Conservation (phyloP, 2,888 invertebrate genomes). For the Rhagium mordax region DNA sequence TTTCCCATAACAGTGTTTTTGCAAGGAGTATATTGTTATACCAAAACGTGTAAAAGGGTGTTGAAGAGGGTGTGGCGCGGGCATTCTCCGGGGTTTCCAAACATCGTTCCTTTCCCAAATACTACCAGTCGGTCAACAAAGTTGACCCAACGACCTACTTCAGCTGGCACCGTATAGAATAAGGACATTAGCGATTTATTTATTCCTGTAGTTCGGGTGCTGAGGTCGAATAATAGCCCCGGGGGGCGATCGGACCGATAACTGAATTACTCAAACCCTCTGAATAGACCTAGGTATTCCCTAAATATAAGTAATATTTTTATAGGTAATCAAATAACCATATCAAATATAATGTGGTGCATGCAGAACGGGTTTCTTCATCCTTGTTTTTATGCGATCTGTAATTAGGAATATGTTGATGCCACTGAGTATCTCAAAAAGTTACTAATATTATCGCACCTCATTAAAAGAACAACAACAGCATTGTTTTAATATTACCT, state of each 20-base stretch:
- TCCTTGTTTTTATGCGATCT: too few relatives aligned
- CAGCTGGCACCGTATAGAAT: constrained; percentile 18
- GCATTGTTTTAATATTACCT: too few relatives aligned
- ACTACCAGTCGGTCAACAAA: constrained; percentile 36
- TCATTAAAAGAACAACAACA: too few relatives aligned
- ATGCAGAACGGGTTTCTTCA: too few relatives aligned
- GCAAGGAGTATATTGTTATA: constrained; percentile 30
- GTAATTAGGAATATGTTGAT: too few relatives aligned
- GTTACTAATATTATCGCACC: too few relatives aligned
- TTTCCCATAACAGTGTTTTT: constrained; percentile 27
- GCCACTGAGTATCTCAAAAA: too few relatives aligned
- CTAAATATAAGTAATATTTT: constrained; percentile 9
- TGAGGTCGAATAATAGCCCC: constrained; percentile 18
- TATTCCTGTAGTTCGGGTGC: constrained; percentile 23
- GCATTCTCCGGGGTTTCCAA: constrained; percentile 11
- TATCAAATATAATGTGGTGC: not conserved
- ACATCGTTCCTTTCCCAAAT: not conserved
- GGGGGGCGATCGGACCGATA: constrained; percentile 5
- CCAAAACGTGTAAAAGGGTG: constrained; percentile 24
- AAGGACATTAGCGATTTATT: constrained; percentile 38
- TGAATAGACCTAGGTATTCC: not conserved
- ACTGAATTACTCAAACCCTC: constrained; percentile 14
- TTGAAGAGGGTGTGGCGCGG: constrained; percentile 16
- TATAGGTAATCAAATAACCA: not conserved
- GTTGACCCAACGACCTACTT: constrained; percentile 33